Percentiles rank a stretch among this genome's conserved stretches.
These are phyloP conservation scores for Nomada hirtipes DNA, from an alignment of 2,888 invertebrate genomes.

Conservation along the genomic window DNA sequence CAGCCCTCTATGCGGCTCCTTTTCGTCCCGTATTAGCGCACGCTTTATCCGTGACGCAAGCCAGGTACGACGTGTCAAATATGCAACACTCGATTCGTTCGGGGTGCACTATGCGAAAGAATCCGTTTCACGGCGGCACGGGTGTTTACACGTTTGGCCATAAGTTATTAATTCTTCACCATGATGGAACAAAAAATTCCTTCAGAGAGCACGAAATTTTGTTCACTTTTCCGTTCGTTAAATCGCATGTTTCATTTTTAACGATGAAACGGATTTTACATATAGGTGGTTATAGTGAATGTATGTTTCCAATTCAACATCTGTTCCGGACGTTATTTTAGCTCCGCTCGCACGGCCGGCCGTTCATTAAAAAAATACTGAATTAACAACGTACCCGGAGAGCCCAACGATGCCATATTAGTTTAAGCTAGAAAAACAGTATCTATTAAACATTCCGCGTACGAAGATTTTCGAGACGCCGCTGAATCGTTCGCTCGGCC, in stretches of 20 bases:
- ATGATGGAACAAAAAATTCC: slow-evolving; percentile 1
- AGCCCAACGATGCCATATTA: background rate
- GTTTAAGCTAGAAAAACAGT: slow-evolving; percentile 1
- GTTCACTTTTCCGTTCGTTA: background rate
- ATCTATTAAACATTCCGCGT: slow-evolving; percentile 14
- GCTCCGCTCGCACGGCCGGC: background rate
- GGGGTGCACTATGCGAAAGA: background rate
- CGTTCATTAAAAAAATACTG: slow-evolving; percentile 14
- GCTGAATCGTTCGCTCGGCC: slow-evolving; percentile 2
- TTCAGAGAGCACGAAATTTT: background rate
- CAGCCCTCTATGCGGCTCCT: background rate
- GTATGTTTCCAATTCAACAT: slow-evolving; percentile 5
- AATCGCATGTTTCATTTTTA: background rate
- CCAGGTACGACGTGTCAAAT: slow-evolving; percentile 33
- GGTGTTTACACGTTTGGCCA: background rate
- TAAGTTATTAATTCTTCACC: background rate
- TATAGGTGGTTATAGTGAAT: background rate
- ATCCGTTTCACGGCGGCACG: background rate
- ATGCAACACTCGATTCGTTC: slow-evolving; percentile 28
- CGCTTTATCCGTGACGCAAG: slow-evolving; percentile 17
- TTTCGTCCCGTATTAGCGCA: slow-evolving; percentile 1
- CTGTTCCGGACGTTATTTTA: slow-evolving; percentile 6
- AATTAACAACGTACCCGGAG: background rate
- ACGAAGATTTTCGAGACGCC: slow-evolving; percentile 3
- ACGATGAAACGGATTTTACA: background rate